Evolutionary conservation across 2,888 invertebrate genomes (phyloP).

Genomic region (Isoperla grammatica): DNA sequence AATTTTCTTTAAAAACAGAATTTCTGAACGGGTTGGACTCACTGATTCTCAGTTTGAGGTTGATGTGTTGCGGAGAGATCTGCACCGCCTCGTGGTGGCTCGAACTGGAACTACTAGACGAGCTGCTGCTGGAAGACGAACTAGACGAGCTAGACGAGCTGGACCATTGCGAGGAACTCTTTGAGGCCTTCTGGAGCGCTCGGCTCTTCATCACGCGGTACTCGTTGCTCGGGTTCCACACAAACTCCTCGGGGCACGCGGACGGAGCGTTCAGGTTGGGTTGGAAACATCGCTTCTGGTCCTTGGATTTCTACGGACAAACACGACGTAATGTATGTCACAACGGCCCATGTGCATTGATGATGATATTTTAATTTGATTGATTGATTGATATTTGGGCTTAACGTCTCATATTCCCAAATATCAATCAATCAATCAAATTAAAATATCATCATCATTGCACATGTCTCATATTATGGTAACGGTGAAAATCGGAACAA

Average conservation of each 20-base stretch:
- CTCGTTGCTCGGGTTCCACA: slow-evolving; percentile 61
- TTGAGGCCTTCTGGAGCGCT: slow-evolving; percentile 48
- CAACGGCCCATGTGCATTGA: too few species aligned
- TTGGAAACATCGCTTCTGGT: slow-evolving; percentile 47
- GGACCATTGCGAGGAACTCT: slow-evolving; percentile 14
- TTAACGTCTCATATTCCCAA: too few species aligned
- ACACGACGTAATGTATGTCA: too few species aligned
- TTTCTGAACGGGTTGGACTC: slow-evolving; percentile 41
- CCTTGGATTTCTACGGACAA: slow-evolving; percentile 50
- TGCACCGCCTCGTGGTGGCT: slow-evolving; percentile 59
- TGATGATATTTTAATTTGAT: too few species aligned
- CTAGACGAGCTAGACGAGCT: slow-evolving; percentile 16
- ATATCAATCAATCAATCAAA: too few species aligned
- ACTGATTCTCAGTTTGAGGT: slow-evolving; percentile 74
- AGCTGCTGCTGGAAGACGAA: slow-evolving; percentile 13
- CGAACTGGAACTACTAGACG: slow-evolving; percentile 24
- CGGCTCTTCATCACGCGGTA: slow-evolving; percentile 48
- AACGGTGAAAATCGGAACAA: too few species aligned
- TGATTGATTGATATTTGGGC: too few species aligned
- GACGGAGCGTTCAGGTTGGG: slow-evolving; percentile 56
- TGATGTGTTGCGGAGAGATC: slow-evolving; percentile 73
- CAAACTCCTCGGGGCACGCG: slow-evolving; percentile 59
- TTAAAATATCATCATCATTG: too few species aligned
- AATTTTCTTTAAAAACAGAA: neutral
- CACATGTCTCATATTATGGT: too few species aligned